Evolutionary conservation across 2,113 vertebrate species (phyloP), one percentile per base, ranked within the genome.

Genomic region (Nyctereutes procyonoides): DNA sequence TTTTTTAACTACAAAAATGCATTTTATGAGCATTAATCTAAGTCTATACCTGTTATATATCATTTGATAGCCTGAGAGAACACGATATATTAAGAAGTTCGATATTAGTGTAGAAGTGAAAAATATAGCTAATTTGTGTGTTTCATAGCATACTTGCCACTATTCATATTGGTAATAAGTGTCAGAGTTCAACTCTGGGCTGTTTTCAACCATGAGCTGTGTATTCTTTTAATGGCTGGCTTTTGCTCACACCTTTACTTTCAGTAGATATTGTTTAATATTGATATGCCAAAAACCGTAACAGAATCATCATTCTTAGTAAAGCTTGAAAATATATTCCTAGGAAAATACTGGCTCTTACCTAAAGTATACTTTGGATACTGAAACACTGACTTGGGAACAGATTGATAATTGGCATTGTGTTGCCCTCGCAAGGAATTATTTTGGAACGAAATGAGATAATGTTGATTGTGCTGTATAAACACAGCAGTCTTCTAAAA

Each of bases 211-310:
- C 22, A 58, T 14, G 32, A 95, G 15, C 17, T 92, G 56, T 56
- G 84, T 87, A 85, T 82, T 87, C 73, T 92, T 95, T 97, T 60
- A 95, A 94, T 28, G 76, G 55, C 38, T 84, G 69, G 73, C 10
- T 51, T 89, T 95, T 95, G 94, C 84, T 97, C 84, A 56, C 67
- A 92, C 76, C 56, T 94, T 74, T 97, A 89, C 93, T 94, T 97
- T 96, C 96, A 95, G 95, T 85, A 96, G 55, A 76, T 89, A 71
- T 11, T 96, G 86, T 96, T 97, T 97, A 96, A 89, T 94, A 74
- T 83, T 85, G 51, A 96, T 96, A 77, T 8, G 26, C 76, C 74
- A 93, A 81, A 97, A 92, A 69, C 16, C 22, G 62, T 81, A 97
- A 38, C 65, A 71, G 60, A 95, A 62, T 60, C 48, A 77, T 95